Base-by-base conservation (phyloP, 2,888 invertebrate genomes). In the Apotomis capreana region DNA sequence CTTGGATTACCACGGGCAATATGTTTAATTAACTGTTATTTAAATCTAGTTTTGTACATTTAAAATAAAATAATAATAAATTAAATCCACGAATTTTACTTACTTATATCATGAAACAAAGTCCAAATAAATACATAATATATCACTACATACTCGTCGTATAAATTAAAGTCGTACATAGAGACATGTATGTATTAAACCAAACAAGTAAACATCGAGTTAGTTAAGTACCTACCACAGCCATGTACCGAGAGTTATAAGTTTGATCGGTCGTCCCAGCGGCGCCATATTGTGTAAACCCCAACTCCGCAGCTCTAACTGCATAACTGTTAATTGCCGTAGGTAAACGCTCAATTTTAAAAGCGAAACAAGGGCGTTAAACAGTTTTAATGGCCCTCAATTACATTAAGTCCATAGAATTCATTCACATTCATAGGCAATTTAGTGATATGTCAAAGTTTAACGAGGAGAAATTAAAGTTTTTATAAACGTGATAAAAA, bases 301-400 rank as follows among this genome's bases (percentile, higher is more conserved):
- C 46, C 36, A 44, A 64, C 49, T 58, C 52, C 52, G 58, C 44
- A 46, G 36, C 49, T 51, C 60, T 59, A 46, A 64, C 46, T 59
- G 55, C 59, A 15, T 67, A 54, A 70, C 70, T 60, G 65, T 70
- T 61, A 67, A 67, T 60, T 26, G 59, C 54, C 57, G 57, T 54
- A 51, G n/a, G n/a, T n/a, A 40, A 61, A 54, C 36, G 64, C 54
- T 44, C 36, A 40, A 37, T 26, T 37, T 6, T 3, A 54, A 46
- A 60, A 13, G 15, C 40, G 54, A 54, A 69, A 62, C 69, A 49
- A 69, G 55, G 54, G 57, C 40, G 36, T 62, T 37, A 40, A 65
- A 52, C 59, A 26, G 68, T 40, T 52, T 60, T 60, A 60, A 68
- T 60, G 40, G 8, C 26, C 13, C n/a, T 60, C 44, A 52, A 68